A percentile compares a stretch with the other conserved stretches of the same genome.
Evolutionary conservation across 2,888 invertebrate species (phyloP).

Genomic region (Hetaerina titia): DNA sequence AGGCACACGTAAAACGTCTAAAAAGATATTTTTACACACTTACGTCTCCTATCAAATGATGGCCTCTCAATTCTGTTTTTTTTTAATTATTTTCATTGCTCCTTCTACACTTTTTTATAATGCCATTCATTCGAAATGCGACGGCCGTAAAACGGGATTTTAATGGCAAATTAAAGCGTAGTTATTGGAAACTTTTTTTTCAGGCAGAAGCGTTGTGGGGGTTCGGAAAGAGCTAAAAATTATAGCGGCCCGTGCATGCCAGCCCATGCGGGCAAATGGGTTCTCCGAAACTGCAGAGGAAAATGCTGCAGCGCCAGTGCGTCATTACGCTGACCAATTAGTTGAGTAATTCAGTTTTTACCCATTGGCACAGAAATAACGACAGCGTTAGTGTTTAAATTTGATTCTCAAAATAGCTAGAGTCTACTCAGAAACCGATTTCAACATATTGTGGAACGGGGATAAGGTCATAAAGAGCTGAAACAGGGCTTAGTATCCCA

Average conservation of each 20-base stretch:
- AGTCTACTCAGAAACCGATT: neutral
- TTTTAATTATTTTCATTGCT: neutral
- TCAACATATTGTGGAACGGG: neutral
- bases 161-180: neutral
- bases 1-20: neutral
- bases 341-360: neutral
- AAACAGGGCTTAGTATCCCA: neutral
- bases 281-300: neutral
- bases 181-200: neutral
- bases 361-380: neutral
- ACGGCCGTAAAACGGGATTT: neutral
- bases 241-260: neutral
- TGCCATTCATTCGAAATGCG: neutral
- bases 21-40: neutral
- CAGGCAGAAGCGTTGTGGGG: neutral
- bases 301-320: neutral
- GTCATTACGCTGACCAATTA: neutral
- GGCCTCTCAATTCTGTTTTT: too few relatives aligned
- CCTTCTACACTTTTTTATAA: neutral
- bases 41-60: neutral
- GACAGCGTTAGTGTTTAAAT: neutral
- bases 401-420: neutral
- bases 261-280: neutral
- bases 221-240: neutral
- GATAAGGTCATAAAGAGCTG: neutral